phyloP scores from a whole-genome alignment of 1,140 invertebrate species.

The Batillaria attramentaria region DNA sequence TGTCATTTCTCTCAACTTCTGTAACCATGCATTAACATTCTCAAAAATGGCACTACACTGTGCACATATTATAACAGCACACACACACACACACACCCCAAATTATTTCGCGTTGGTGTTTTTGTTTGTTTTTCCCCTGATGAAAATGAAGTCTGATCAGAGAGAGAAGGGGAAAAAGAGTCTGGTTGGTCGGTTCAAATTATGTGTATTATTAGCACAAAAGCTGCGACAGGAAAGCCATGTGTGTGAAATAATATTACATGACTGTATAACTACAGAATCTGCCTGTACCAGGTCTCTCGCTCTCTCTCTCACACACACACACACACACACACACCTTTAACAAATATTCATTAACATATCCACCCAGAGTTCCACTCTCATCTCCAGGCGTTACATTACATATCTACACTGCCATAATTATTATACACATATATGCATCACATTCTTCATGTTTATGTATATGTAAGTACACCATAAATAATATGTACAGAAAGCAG shows the following conservation, averaged over 20 bases:
- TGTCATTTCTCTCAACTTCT: too few species aligned
- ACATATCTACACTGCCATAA: not conserved
- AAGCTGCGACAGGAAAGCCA: too few species aligned
- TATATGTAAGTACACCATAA: not conserved
- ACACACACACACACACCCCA: too few species aligned
- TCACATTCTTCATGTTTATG: not conserved
- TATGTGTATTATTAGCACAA: not conserved
- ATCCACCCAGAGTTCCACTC: not conserved
- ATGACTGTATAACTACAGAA: too few species aligned
- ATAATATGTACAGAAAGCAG: too few species aligned
- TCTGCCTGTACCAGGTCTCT: not conserved
- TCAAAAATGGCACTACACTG: too few species aligned
- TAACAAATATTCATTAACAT: not conserved
- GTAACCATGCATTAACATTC: too few species aligned
- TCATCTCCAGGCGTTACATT: too few species aligned
- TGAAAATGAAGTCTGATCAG: not conserved
- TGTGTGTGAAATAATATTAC: too few species aligned
- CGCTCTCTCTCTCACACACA: not conserved
- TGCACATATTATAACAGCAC: too few species aligned
- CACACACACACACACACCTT: constrained; percentile 18
- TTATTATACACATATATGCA: not conserved
- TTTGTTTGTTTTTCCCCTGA: not conserved
- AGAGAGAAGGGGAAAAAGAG: not conserved
- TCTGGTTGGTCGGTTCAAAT: not conserved
- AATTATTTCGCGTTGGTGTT: too few species aligned